Evolutionary conservation across 1,140 invertebrate species (phyloP), one percentile per base, ranked within the genome.

Genomic region (Rhopalosiphum maidis): DNA sequence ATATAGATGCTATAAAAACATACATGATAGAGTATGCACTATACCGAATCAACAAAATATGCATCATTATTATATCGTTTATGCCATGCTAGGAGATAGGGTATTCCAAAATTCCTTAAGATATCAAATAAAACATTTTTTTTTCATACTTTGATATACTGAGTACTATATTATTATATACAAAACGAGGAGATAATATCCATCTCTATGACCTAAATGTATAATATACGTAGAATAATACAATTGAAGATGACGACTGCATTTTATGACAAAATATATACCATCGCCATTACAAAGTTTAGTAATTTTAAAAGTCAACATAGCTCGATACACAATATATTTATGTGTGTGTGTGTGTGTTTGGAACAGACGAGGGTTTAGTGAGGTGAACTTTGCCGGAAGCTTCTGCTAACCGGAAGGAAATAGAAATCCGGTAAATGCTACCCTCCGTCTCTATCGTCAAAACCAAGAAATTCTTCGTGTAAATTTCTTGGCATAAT

Each of bases 291-390:
- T 37, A 89, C 88, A 23, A 89, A 89, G 87, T 89, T 89, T 54
- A 54, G 88, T 89, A 89, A 89, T 89, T 88, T 83, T 90, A 37
- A 87, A 48, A 51, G 35, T 48, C 35, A 90, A 83, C 55, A 94
- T 41, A 51, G 37, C 55, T 90, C 51, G 43, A 94, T 94, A 23
- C 94, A 94, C 88, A 55, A 21, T 87, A 83, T 51, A 37, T 30
- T 91, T 48, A 88, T 88, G 22, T 22, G 18, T 37, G 77, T 21
- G 30, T 77, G n/a, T 15, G 35, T 30, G 25, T 25, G 85, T 86
- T 46, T 46, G 51, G 9, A 89, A 25, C 88, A 89, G 88, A 89
- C 88, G 54, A 89, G 88, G 88, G 88, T 54, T 89, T 55, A 89
- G 88, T 91, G 86, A 54, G 54, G 54, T 93, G 41, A 93, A 43